Base-by-base conservation (phyloP, 2,113 vertebrate genomes). In the Myotis yumanensis region DNA sequence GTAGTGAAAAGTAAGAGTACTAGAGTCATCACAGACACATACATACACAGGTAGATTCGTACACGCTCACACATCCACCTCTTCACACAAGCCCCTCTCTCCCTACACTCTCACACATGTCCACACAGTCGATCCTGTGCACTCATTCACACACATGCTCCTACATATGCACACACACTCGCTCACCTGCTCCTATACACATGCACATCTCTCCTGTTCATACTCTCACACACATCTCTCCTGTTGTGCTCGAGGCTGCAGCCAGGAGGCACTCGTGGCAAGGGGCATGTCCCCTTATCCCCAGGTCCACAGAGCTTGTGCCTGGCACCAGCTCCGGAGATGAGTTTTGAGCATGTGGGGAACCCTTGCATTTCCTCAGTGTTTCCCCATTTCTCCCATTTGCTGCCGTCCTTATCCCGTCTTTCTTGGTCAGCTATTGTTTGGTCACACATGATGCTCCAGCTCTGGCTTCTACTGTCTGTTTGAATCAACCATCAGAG, bases 401-500 rank as follows among this genome's bases (percentile, higher is more conserved):
- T 81, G 54, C 57, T 90, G 71, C 52, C 57, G 7, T 75, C 32
- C 30, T 79, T 64, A 32, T 5, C 28, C 40, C 16, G n/a, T n/a
- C 22, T 48, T 40, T 32, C 52, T 20, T 16, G 28, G 22, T 71
- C 69, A 43, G 11, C 64, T 86, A 0, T 18, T 32, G 4, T 80
- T 89, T 73, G 76, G 48, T 90, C 66, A 35, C 82, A 83, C 11
- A n/a, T 48, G 75, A 88, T 66, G 7, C 51, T 40, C 37, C 23
- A 73, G 52, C 68, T 86, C 82, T 92, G 73, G 68, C 57, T 62
- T 87, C 71, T 76, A 2, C 81, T 48, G 22, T 91, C 95, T 75
- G 40, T 85, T 92, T 92, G 85, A 73, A 90, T 92, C 71, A 91
- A 35, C 71, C 37, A 9, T 92, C 90, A 85, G 37, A 75, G 75